These are phyloP conservation scores for Idaea straminata DNA, from an alignment of 2,888 invertebrate genomes.

Conservation along the genomic window DNA sequence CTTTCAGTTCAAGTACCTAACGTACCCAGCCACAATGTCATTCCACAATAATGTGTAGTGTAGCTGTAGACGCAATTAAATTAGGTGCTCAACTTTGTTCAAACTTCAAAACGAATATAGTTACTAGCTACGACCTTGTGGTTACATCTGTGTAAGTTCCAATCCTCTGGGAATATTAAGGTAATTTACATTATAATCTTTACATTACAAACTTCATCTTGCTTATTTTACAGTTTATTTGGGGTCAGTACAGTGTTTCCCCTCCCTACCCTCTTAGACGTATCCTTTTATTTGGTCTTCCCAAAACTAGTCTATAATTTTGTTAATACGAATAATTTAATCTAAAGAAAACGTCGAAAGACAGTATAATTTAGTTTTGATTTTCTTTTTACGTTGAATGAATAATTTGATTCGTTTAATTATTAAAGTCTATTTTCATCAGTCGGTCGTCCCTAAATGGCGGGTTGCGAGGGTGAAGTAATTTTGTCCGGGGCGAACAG, in stretches of 20 bases:
- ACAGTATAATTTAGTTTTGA: conserved; percentile 17
- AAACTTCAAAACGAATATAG: background rate
- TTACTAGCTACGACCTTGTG: background rate
- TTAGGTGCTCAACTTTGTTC: background rate
- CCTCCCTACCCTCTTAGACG: background rate
- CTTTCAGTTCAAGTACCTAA: background rate
- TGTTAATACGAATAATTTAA: background rate
- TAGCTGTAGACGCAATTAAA: background rate
- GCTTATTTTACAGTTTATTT: background rate
- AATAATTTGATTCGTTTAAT: conserved; percentile 58
- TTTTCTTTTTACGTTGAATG: conserved; percentile 31
- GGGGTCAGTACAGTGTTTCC: background rate
- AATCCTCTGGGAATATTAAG: background rate
- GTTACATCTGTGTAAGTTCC: background rate
- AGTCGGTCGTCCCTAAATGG: conserved; percentile 64
- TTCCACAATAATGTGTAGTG: background rate
- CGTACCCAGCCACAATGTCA: background rate
- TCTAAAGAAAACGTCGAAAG: background rate
- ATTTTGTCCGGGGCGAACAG: conserved; percentile 67
- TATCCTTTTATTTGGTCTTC: background rate
- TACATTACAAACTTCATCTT: no score
- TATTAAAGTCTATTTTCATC: conserved; percentile 67
- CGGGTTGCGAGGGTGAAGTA: conserved; percentile 66
- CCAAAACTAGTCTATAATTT: background rate
- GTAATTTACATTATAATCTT: background rate